Percentiles rank a stretch among this genome's conserved stretches.
phyloP scores from a whole-genome alignment of 2,888 invertebrate species.

The Dilophus febrilis region DNA sequence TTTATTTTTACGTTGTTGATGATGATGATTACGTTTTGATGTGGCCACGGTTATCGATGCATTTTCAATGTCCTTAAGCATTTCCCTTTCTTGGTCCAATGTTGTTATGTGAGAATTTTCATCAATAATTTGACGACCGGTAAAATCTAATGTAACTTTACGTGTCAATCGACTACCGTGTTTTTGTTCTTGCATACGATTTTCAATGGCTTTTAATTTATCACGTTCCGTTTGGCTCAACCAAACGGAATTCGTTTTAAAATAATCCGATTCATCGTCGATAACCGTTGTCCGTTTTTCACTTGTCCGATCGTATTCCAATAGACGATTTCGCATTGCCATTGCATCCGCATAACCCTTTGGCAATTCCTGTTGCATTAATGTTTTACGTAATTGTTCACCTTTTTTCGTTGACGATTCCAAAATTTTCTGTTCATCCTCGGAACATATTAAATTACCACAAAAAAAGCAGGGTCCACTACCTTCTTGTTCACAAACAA shows the following conservation, averaged over 20 bases:
- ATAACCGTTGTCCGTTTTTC: slow-evolving; percentile 28
- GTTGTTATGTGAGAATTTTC: slow-evolving; percentile 25
- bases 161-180: slow-evolving; percentile 47
- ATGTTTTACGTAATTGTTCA: slow-evolving; percentile 42
- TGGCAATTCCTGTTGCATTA: slow-evolving; percentile 42
- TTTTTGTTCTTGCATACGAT: slow-evolving; percentile 46
- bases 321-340: slow-evolving; percentile 57
- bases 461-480: slow-evolving; percentile 93
- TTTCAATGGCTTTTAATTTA: slow-evolving; percentile 46
- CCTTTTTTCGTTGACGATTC: slow-evolving; percentile 49
- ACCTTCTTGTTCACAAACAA: slow-evolving; percentile 92
- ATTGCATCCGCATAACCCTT: slow-evolving; percentile 53
- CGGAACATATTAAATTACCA: slow-evolving; percentile 64
- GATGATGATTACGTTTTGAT: no score
- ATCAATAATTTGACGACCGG: slow-evolving; percentile 39
- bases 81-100: slow-evolving; percentile 27
- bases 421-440: slow-evolving; percentile 50
- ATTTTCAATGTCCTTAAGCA: slow-evolving; percentile 29
- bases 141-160: slow-evolving; percentile 64
- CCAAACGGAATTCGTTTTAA: slow-evolving; percentile 69
- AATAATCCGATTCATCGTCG: slow-evolving; percentile 92
- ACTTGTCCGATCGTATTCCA: slow-evolving; percentile 74
- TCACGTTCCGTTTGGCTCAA: slow-evolving; percentile 51
- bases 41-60: background rate
- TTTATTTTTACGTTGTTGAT: background rate